Evolutionary conservation across 1,140 invertebrate species (phyloP).

Genomic region (Marisa cornuarietis): DNA sequence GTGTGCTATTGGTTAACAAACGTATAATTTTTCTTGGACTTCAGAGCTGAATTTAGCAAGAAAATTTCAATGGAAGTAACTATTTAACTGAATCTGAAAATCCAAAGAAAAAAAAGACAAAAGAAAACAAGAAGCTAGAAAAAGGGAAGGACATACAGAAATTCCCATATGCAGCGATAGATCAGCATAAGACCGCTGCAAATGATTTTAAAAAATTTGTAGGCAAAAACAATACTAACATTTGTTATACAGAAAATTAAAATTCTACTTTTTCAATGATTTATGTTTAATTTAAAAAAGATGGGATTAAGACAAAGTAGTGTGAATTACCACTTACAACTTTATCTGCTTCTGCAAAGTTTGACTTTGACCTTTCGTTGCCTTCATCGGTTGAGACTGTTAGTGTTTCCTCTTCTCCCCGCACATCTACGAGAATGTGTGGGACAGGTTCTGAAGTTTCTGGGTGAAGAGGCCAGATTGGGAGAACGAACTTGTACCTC

Average conservation of each 20-base stretch:
- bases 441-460: background rate
- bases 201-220: background rate
- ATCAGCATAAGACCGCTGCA: background rate
- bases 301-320: background rate
- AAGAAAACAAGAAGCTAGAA: no score
- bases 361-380: constrained; percentile 46
- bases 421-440: constrained; percentile 50
- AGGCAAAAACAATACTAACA: background rate
- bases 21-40: no score
- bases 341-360: constrained; percentile 37
- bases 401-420: constrained; percentile 49
- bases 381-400: constrained; percentile 43
- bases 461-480: constrained; percentile 29
- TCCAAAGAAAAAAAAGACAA: no score
- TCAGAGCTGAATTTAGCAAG: no score
- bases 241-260: no score
- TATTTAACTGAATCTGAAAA: constrained; percentile 1
- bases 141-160: no score
- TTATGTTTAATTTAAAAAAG: background rate
- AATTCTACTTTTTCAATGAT: background rate
- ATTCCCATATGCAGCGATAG: background rate
- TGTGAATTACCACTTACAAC: constrained; percentile 31
- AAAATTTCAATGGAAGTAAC: no score
- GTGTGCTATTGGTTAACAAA: no score
- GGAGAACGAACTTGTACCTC: constrained; percentile 11